Conservation (phyloP, 2,113 vertebrate species). For the Panthera uncia region DNA sequence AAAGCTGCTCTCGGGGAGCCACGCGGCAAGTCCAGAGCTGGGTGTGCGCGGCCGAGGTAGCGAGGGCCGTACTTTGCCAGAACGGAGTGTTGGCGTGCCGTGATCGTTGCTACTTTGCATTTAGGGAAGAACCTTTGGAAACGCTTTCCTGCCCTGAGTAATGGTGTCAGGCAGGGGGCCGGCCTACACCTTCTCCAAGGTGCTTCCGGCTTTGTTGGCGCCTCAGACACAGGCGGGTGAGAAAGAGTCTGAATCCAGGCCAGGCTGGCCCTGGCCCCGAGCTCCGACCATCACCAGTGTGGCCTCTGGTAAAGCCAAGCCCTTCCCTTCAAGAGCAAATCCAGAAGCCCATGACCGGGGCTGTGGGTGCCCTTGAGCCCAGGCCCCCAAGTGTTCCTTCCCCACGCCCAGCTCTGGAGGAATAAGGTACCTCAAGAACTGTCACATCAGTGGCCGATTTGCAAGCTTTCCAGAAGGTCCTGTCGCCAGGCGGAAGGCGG, state of each 20-base stretch:
- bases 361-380: fast-evolving
- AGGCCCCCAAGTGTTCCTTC: not conserved
- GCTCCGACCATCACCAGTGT: not conserved
- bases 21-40: not conserved
- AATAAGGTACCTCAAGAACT: not conserved
- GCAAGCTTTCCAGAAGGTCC: slow-evolving; percentile 72
- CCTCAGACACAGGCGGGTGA: not conserved
- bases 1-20: not conserved
- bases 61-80: not conserved
- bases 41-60: fast-evolving
- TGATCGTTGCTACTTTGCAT: not conserved
- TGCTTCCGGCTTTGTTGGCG: not conserved
- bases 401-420: not conserved
- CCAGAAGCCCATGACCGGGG: not conserved
- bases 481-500: not conserved
- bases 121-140: not conserved
- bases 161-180: fast-evolving
- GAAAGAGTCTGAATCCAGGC: not conserved
- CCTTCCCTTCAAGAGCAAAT: not conserved
- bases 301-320: not conserved
- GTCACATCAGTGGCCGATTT: fast-evolving
- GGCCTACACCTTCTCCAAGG: not conserved
- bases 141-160: not conserved
- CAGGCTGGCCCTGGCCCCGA: not conserved
- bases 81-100: fast-evolving